phyloP scores from a whole-genome alignment of 2,113 vertebrate genomes.

The Arenaria interpres region DNA sequence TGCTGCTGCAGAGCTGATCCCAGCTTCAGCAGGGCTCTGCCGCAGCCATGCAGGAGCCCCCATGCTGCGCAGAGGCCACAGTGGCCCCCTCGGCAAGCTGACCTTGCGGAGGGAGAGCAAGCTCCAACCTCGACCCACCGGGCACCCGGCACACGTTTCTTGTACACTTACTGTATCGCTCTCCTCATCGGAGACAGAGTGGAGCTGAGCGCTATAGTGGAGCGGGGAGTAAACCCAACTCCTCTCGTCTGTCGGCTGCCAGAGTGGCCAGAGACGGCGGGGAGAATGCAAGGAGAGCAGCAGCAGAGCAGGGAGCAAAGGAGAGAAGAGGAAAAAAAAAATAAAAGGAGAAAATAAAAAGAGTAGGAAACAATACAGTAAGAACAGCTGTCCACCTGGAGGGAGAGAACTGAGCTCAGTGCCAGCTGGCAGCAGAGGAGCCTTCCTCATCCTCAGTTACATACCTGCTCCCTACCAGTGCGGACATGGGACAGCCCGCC shows the following conservation, averaged over 20 bases:
- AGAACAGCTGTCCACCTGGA: constrained; percentile 19
- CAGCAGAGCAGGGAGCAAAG: constrained; percentile 68
- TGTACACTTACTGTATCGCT: constrained; percentile 95
- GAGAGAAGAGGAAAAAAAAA: constrained; percentile 68
- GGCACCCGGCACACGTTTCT: constrained; percentile 11
- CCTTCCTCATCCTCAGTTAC: neutral
- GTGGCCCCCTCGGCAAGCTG: neutral
- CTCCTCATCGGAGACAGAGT: constrained; percentile 91
- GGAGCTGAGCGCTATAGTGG: constrained; percentile 92
- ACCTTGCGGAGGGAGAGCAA: neutral
- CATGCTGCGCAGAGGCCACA: neutral
- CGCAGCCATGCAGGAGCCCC: neutral
- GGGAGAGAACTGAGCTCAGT: neutral
- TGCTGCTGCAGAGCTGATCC: neutral
- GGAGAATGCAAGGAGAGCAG: constrained; percentile 82
- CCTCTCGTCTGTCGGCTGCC: constrained; percentile 94
- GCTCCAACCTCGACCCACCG: neutral
- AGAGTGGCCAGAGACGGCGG: constrained; percentile 81
- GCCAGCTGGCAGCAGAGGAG: neutral
- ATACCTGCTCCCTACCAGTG: neutral
- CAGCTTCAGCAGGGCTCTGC: neutral
- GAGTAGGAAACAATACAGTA: constrained; percentile 54
- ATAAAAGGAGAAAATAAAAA: constrained; percentile 78
- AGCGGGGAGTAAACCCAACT: constrained; percentile 99
- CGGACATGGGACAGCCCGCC: neutral